A percentile compares a stretch with the other conserved stretches of the same genome.
Conservation (phyloP, 2,797 vertebrate species). For the Epinephelus coioides region DNA sequence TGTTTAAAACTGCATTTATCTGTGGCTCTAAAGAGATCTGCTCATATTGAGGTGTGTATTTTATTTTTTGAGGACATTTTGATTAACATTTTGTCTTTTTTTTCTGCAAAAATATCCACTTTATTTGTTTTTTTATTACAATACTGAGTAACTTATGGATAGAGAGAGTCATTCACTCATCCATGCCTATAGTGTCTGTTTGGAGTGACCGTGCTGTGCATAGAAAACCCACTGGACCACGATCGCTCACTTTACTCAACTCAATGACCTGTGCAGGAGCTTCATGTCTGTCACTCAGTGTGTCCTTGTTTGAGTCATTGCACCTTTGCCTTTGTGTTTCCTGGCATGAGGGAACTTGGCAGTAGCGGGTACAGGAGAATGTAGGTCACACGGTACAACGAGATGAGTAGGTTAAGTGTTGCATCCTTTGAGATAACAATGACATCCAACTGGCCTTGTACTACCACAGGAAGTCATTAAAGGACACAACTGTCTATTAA, state of each 20-base stretch:
- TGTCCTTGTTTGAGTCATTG: slow-evolving; percentile 51
- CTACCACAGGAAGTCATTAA: slow-evolving; percentile 34
- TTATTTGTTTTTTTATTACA: neutral
- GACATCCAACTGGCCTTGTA: slow-evolving; percentile 28
- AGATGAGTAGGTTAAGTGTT: slow-evolving; percentile 16
- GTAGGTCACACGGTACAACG: slow-evolving; percentile 38
- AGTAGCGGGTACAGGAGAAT: slow-evolving; percentile 29
- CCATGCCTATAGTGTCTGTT: neutral
- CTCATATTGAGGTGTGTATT: neutral
- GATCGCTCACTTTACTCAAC: slow-evolving; percentile 36
- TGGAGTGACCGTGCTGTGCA: slow-evolving; percentile 5
- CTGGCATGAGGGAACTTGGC: slow-evolving; percentile 12
- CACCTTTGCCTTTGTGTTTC: slow-evolving; percentile 39
- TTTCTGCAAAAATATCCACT: neutral
- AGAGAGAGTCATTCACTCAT: neutral
- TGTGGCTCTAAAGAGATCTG: neutral
- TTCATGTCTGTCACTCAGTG: slow-evolving; percentile 32
- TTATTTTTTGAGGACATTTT: neutral
- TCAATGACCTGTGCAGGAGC: slow-evolving; percentile 44
- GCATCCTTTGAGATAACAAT: slow-evolving; percentile 30
- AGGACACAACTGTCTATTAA: neutral
- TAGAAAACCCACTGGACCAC: slow-evolving; percentile 26
- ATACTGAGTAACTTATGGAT: neutral
- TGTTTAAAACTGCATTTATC: neutral
- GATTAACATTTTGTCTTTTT: neutral